Conservation (phyloP, 2,797 vertebrate genomes). For the Heteromormyrus szaboi region DNA sequence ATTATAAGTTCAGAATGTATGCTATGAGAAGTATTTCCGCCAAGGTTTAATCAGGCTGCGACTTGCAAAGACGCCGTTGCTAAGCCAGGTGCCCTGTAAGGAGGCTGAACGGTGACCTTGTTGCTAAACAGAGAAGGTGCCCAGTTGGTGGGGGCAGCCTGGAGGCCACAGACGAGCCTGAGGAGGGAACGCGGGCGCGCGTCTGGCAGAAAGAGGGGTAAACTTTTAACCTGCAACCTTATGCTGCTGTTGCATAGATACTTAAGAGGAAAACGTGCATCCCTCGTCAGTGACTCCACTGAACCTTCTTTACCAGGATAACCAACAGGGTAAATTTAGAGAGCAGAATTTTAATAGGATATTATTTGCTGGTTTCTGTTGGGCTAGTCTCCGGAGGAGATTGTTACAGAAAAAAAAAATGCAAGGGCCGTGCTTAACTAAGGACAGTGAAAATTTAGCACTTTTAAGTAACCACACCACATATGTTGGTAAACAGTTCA, state of each 20-base stretch:
- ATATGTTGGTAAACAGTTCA: not conserved
- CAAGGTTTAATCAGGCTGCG: not conserved
- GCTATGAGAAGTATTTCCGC: not conserved
- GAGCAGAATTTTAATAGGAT: not conserved
- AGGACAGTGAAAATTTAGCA: not conserved
- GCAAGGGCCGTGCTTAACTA: not conserved
- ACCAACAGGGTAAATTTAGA: not conserved
- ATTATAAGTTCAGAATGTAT: not conserved
- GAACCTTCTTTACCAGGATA: not conserved
- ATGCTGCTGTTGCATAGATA: not conserved
- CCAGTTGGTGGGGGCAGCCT: not conserved
- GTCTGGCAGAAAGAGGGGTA: not conserved
- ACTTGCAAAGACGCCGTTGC: not conserved
- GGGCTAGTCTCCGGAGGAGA: not conserved
- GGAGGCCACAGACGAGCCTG: not conserved
- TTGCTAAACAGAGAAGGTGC: not conserved
- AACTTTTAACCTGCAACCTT: not conserved
- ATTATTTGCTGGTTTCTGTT: not conserved
- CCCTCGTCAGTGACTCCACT: not conserved
- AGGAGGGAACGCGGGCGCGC: not conserved
- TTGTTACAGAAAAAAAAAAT: not conserved
- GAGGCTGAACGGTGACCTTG: not conserved
- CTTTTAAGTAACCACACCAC: not conserved
- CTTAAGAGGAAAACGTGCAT: not conserved
- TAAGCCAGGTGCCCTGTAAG: not conserved